phyloP scores from a whole-genome alignment of 2,888 invertebrate genomes.

The Yponomeuta evonymella region DNA sequence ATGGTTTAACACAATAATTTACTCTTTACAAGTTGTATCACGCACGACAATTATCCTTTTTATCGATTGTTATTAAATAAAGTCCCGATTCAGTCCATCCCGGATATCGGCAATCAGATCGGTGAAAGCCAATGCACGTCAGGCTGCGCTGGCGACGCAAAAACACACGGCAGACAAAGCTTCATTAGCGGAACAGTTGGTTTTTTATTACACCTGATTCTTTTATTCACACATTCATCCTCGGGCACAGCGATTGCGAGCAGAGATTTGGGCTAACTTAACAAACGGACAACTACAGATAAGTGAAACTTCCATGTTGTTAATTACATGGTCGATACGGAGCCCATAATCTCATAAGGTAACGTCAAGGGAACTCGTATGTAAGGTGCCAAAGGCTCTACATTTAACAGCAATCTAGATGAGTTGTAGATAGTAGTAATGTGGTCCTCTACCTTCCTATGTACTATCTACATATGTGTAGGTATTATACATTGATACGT shows the following conservation, averaged over 20 bases:
- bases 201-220: slow-evolving; percentile 10
- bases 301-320: background rate
- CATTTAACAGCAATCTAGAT: slow-evolving; percentile 9
- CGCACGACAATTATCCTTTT: slow-evolving; percentile 62
- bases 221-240: slow-evolving; percentile 7
- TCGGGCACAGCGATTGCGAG: background rate
- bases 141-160: slow-evolving; percentile 32
- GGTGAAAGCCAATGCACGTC: slow-evolving; percentile 43
- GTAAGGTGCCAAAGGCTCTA: background rate
- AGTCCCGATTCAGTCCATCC: slow-evolving; percentile 54
- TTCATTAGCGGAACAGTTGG: slow-evolving; percentile 34
- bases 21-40: slow-evolving; percentile 42
- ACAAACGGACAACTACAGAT: background rate
- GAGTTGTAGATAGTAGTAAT: background rate
- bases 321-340: background rate
- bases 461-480: background rate
- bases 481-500: slow-evolving; percentile 11
- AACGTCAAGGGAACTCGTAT: background rate
- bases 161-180: slow-evolving; percentile 36
- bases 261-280: background rate
- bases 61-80: slow-evolving; percentile 54
- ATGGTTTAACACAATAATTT: slow-evolving; percentile 34
- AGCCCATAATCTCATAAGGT: background rate
- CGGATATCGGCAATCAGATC: slow-evolving; percentile 69
- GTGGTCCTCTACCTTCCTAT: no score